Evolutionary conservation across 2,888 invertebrate genomes (phyloP), one percentile per base, ranked within the genome.

Genomic region (Carabus problematicus): DNA sequence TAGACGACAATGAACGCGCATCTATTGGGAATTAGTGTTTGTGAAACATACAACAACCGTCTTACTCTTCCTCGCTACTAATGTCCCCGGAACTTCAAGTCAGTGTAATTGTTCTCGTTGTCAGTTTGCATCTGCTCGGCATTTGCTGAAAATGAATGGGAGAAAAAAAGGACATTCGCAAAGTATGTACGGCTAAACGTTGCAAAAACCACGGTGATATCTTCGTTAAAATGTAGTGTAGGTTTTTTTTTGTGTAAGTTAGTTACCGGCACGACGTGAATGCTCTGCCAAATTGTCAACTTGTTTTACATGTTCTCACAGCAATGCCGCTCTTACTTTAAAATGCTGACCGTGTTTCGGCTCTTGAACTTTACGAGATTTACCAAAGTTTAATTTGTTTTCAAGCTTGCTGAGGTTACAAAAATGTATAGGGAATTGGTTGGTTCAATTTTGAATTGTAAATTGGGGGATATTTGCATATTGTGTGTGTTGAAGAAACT

Each of bases 111-210:
- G 66, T 64, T 64, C 64, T 55, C 45, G 64, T 56, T 66, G 66
- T 66, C 66, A 66, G 49, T 66, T 66, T 66, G 58, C 66, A 66
- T 66, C 66, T 66, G 66, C 52, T 66, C 49, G 49, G 49, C 58
- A n/a, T n/a, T n/a, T n/a, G n/a, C n/a, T n/a, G n/a, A n/a, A n/a
- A 29, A 29, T 29, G 58, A 18, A 49, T 18, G 43, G 56, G 39
- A 29, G 58, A 29, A 29, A 29, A 6, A 29, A 29, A 29, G 6
- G 6, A 29, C 29, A 29, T 2, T 29, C 29, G 29, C 29, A 29
- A 29, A 3, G 29, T 29, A 29, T 29, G 29, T 29, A 29, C 47
- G n/a, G n/a, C n/a, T n/a, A 40, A n/a, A 14, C 39, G 58, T 16
- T 18, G 42, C 14, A 16, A 42, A 16, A 62, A 62, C 55, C 45